Evolutionary conservation across 2,113 vertebrate species (phyloP).

Genomic region (Phalacrocorax pelagicus): DNA sequence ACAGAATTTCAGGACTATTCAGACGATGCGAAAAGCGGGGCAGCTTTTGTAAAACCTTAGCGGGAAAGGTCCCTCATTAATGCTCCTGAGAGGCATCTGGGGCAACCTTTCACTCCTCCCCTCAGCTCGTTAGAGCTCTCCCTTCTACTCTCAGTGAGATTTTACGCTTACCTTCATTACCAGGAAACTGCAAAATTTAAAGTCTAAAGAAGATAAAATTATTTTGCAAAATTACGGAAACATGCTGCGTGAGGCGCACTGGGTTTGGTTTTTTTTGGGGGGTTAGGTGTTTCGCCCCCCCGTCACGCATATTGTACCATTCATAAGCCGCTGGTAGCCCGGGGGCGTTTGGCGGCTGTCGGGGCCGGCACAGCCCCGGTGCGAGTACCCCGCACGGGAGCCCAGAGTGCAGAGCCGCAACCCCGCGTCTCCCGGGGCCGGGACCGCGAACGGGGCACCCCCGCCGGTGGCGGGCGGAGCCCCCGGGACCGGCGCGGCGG

Average conservation of each 20-base stretch:
- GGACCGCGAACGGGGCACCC: too few species aligned
- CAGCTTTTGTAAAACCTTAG: background rate
- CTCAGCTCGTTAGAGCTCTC: too few species aligned
- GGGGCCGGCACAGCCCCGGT: too few species aligned
- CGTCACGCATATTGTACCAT: background rate
- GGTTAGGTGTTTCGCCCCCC: too few species aligned
- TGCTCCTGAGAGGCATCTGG: background rate
- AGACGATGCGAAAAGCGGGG: background rate
- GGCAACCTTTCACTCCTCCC: background rate
- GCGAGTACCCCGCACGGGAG: too few species aligned
- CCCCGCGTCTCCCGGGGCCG: too few species aligned
- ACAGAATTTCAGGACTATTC: background rate
- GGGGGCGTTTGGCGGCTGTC: rapidly evolving
- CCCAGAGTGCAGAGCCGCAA: too few species aligned
- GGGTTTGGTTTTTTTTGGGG: rapidly evolving
- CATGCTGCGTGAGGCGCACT: rapidly evolving
- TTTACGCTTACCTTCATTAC: background rate
- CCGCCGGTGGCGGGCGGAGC: too few species aligned
- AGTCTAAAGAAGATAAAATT: background rate
- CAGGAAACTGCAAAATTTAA: background rate
- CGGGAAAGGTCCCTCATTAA: background rate
- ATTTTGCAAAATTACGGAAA: background rate
- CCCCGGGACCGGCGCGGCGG: too few species aligned
- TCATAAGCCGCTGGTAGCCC: background rate
- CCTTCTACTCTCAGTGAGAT: rapidly evolving